Percentiles rank a stretch among this genome's conserved stretches.
phyloP scores from a whole-genome alignment of 2,797 vertebrate genomes.

The Cryptoblepharus egeriae region DNA sequence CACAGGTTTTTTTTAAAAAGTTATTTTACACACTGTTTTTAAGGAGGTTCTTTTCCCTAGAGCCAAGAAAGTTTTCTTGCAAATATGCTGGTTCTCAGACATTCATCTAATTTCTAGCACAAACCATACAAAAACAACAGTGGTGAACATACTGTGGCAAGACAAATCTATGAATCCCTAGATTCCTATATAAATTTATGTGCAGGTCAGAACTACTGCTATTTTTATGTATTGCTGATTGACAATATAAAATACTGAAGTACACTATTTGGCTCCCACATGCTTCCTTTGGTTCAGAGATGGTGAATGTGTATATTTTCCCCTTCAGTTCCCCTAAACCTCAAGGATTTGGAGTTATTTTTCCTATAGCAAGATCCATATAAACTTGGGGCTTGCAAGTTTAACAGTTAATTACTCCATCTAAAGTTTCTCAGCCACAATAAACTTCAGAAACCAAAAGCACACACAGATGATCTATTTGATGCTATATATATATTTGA shows the following conservation, averaged over 20 bases:
- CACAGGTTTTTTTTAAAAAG: background rate
- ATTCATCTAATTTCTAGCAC: background rate
- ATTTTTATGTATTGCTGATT: background rate
- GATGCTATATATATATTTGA: too few relatives aligned
- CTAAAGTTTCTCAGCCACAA: background rate
- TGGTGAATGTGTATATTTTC: background rate
- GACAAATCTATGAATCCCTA: background rate
- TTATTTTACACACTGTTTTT: background rate
- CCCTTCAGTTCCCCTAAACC: background rate
- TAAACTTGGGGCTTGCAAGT: background rate
- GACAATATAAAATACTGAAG: background rate
- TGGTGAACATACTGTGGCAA: background rate
- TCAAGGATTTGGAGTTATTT: too few relatives aligned
- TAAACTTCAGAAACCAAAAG: background rate
- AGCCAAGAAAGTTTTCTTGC: background rate
- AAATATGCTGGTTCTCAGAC: background rate
- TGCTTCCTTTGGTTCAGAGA: background rate
- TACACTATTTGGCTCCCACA: background rate
- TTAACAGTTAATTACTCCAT: too few relatives aligned
- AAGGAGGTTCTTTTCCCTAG: background rate
- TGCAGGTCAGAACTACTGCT: background rate
- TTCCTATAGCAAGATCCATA: background rate
- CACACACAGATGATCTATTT: background rate
- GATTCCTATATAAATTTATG: background rate
- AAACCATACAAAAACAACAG: background rate